Conservation (phyloP, 2,888 invertebrate species). For the Lampropteryx suffumata region DNA sequence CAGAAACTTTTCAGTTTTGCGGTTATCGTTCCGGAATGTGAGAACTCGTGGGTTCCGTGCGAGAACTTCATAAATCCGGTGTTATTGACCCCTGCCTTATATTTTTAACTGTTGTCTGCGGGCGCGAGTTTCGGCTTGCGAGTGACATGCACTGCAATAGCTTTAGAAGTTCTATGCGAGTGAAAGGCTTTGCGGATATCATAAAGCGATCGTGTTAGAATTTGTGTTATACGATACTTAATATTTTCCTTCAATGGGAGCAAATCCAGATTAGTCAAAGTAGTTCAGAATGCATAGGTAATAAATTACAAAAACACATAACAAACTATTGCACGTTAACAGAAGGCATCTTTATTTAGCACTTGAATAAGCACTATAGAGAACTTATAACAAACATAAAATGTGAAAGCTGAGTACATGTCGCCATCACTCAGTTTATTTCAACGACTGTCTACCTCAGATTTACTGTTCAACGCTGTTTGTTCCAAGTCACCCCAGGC, state of each 20-base stretch:
- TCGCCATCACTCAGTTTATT: constrained; percentile 7
- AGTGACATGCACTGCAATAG: constrained; percentile 8
- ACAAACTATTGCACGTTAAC: neutral
- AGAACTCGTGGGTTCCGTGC: constrained; percentile 18
- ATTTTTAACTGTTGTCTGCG: constrained; percentile 14
- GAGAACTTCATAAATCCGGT: constrained; percentile 24
- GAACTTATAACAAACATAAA: neutral
- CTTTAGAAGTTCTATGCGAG: constrained; percentile 1
- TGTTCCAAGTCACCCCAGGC: neutral
- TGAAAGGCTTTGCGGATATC: neutral
- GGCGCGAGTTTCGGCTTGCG: constrained; percentile 6
- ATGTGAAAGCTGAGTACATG: constrained; percentile 4
- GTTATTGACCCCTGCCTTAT: constrained; percentile 21
- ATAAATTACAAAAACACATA: no score
- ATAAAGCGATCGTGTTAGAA: no score
- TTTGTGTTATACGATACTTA: neutral
- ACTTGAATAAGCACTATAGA: neutral
- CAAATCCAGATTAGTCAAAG: no score
- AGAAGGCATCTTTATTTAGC: neutral
- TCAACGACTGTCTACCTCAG: constrained; percentile 3
- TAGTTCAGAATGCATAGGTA: no score
- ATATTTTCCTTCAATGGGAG: no score
- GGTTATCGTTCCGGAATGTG: constrained; percentile 25
- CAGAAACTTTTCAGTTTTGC: constrained; percentile 18
- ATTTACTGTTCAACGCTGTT: constrained; percentile 8